phyloP scores from a whole-genome alignment of 1,140 invertebrate species.

The Penaeus japonicus region DNA sequence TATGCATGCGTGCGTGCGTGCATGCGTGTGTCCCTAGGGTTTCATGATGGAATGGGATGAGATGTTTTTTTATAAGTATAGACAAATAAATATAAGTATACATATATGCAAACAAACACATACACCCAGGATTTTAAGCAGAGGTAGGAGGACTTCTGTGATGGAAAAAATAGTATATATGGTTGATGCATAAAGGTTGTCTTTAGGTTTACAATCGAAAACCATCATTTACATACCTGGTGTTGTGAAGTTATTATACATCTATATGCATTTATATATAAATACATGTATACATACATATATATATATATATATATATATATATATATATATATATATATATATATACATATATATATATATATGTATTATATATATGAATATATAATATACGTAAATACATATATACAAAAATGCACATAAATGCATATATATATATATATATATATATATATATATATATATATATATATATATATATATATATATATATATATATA shows the following conservation, averaged over 20 bases:
- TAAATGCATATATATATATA: neutral
- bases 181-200: too few species aligned
- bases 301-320: neutral
- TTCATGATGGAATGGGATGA: too few species aligned
- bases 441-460: neutral
- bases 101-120: neutral
- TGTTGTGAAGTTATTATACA: neutral
- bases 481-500: neutral
- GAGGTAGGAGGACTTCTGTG: too few species aligned
- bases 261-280: neutral
- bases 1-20: neutral
- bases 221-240: neutral
- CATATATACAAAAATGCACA: neutral
- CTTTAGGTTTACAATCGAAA: neutral
- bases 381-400: neutral
- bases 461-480: neutral
- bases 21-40: too few species aligned
- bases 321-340: neutral
- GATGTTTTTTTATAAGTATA: neutral
- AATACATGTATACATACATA: neutral
- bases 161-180: too few species aligned
- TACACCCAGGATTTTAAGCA: too few species aligned
- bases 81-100: neutral
- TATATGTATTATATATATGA: neutral
- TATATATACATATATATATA: neutral